Base-by-base conservation (phyloP, 2,888 invertebrate species). In the Amaurobius ferox region DNA sequence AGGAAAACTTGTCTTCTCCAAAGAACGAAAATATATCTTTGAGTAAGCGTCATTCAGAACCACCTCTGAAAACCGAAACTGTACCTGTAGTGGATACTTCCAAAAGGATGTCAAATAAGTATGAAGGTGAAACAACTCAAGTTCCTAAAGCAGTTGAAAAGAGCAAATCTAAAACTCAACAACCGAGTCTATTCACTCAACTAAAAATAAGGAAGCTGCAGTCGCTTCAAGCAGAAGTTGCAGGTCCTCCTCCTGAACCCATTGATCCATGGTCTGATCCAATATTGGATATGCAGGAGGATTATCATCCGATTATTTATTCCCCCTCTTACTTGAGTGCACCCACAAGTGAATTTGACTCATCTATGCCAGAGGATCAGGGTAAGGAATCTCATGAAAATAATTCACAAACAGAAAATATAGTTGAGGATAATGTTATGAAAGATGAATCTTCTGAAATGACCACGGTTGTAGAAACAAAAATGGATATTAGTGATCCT, bases 251-350 rank as follows among this genome's bases (percentile, higher is more conserved):
- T 44, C 67, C 72, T 28, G 73, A 66, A 11, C 79, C 74, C 28
- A 61, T 78, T 40, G 88, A 88, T 67, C 88, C 88, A 0, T 88
- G 88, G 88, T 86, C 85, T 28, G 86, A 88, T 66, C 88, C 88
- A 9, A 88, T 88, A 23, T 55, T 88, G 26, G 88, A 88, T 64
- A 80, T 83, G 79, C 83, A 85, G 19, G 85, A 87, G 26, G 80
- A 87, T 66, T 86, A 86, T 32, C 86, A 86, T 55, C 79, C 86
- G 3, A 74, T 86, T 5, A 55, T 61, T 23, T 55, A 55, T 23
- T 32, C 72, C 7, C 78, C 30, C 11, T 28, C 70, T 32, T 28
- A 40, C 11, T 67, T 73, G 19, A 62, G 39, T 26, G 30, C 67
- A 30, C 28, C 67, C 6, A 61, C 39, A 26, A 40, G 40, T 9